Conservation (phyloP, 2,888 invertebrate genomes). For the Cosmia pyralina region DNA sequence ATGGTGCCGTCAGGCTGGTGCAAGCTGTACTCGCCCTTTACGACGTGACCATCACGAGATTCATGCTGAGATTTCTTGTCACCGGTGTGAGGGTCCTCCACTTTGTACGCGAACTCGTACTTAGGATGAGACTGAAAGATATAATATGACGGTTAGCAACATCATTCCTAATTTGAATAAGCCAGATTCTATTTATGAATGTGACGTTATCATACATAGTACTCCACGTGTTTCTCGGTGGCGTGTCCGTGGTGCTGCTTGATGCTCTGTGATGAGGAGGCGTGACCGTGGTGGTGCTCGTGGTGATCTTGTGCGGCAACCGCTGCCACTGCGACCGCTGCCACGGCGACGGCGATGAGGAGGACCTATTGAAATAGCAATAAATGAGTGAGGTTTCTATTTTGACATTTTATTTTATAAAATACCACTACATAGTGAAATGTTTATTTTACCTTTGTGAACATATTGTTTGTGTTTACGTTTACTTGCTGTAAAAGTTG, state of each 20-base stretch:
- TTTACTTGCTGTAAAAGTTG: slow-evolving; percentile 16
- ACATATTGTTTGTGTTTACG: slow-evolving; percentile 29
- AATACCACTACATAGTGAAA: background rate
- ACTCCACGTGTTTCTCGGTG: slow-evolving; percentile 57
- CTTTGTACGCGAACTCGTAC: slow-evolving; percentile 84
- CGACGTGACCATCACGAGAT: slow-evolving; percentile 74
- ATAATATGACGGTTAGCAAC: background rate
- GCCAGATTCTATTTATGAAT: background rate
- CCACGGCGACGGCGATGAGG: slow-evolving; percentile 14
- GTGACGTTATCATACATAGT: slow-evolving; percentile 26
- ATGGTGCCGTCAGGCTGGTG: slow-evolving; percentile 84
- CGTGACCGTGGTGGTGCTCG: slow-evolving; percentile 60
- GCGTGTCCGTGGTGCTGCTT: slow-evolving; percentile 70
- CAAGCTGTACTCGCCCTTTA: slow-evolving; percentile 82
- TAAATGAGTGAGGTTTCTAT: background rate
- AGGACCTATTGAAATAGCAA: slow-evolving; percentile 14
- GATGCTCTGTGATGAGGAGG: slow-evolving; percentile 73
- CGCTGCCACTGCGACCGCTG: slow-evolving; percentile 14
- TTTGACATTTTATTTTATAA: background rate
- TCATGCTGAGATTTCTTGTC: slow-evolving; percentile 79
- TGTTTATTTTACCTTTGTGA: slow-evolving; percentile 26
- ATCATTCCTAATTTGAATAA: background rate
- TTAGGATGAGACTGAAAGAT: slow-evolving; percentile 74
- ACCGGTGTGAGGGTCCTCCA: slow-evolving; percentile 83
- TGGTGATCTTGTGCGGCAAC: slow-evolving; percentile 19